Evolutionary conservation across 2,113 vertebrate genomes (phyloP).

Genomic region (Oncorhynchus tshawytscha): DNA sequence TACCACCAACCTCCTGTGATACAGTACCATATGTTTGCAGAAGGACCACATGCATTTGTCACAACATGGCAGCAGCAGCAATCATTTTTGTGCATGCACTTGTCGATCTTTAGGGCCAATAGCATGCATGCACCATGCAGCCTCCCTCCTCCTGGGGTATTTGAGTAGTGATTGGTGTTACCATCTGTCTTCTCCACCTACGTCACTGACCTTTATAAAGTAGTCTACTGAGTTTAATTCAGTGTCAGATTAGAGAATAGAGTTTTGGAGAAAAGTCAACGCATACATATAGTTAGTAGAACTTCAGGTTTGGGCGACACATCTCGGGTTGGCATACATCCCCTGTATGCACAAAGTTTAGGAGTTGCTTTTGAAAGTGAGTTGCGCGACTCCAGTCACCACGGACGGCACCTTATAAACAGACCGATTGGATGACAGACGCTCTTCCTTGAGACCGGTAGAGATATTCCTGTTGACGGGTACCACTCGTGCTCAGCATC

Average conservation of each 20-base stretch:
- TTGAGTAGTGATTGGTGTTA: slow-evolving; percentile 5
- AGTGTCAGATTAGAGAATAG: not conserved
- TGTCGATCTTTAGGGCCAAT: not conserved
- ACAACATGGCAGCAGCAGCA: not conserved
- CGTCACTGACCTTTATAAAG: slow-evolving; percentile 28
- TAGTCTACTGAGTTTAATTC: not conserved
- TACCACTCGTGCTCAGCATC: not conserved
- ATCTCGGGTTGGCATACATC: not conserved
- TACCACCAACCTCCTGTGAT: too few species aligned
- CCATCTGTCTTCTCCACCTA: slow-evolving; percentile 4
- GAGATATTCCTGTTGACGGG: not conserved
- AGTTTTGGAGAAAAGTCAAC: not conserved
- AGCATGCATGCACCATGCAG: not conserved
- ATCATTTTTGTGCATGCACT: not conserved
- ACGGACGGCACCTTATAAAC: not conserved
- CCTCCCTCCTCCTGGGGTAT: not conserved
- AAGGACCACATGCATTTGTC: not conserved
- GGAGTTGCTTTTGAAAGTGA: slow-evolving; percentile 2
- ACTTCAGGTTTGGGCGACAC: not conserved
- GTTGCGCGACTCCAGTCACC: not conserved
- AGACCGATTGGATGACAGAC: not conserved
- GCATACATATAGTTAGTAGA: not conserved
- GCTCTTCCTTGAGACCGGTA: not conserved
- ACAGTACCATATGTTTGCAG: not conserved
- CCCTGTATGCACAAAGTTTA: not conserved